These are phyloP conservation scores for Apocheima hispidaria DNA, from an alignment of 2,888 invertebrate genomes.

Conservation along the genomic window DNA sequence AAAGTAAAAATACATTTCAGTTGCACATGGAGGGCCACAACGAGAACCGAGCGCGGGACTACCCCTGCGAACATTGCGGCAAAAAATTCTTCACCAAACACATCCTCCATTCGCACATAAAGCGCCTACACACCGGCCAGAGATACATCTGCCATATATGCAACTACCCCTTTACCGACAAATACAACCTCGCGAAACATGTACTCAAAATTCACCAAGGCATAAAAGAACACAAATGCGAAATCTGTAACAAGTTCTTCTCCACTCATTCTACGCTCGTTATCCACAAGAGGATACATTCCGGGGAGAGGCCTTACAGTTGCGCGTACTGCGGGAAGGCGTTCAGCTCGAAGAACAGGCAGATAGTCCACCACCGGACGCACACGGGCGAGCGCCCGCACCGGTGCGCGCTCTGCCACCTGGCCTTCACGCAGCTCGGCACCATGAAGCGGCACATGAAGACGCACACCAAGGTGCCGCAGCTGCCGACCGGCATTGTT, in stretches of 20 bases:
- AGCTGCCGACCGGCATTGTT: background rate
- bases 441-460: slow-evolving; percentile 78
- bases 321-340: slow-evolving; percentile 72
- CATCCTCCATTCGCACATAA: slow-evolving; percentile 64
- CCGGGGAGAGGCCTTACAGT: slow-evolving; percentile 72
- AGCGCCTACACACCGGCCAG: slow-evolving; percentile 66
- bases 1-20: slow-evolving; percentile 16
- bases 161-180: slow-evolving; percentile 73
- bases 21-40: slow-evolving; percentile 75
- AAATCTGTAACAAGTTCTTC: slow-evolving; percentile 73
- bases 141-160: slow-evolving; percentile 76
- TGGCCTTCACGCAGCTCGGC: slow-evolving; percentile 76
- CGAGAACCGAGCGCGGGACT: slow-evolving; percentile 67
- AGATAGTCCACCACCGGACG: slow-evolving; percentile 72
- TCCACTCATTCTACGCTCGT: slow-evolving; percentile 63
- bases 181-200: slow-evolving; percentile 74
- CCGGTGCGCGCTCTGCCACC: slow-evolving; percentile 71
- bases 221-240: slow-evolving; percentile 71
- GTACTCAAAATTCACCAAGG: slow-evolving; percentile 71
- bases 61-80: slow-evolving; percentile 76
- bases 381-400: slow-evolving; percentile 80
- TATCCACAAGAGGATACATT: slow-evolving; percentile 77
- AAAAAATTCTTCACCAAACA: slow-evolving; percentile 75
- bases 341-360: slow-evolving; percentile 70
- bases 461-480: slow-evolving; percentile 64